Percentiles rank a stretch among this genome's conserved stretches.
Conservation (phyloP, 2,113 vertebrate genomes). For the Felis chaus region DNA sequence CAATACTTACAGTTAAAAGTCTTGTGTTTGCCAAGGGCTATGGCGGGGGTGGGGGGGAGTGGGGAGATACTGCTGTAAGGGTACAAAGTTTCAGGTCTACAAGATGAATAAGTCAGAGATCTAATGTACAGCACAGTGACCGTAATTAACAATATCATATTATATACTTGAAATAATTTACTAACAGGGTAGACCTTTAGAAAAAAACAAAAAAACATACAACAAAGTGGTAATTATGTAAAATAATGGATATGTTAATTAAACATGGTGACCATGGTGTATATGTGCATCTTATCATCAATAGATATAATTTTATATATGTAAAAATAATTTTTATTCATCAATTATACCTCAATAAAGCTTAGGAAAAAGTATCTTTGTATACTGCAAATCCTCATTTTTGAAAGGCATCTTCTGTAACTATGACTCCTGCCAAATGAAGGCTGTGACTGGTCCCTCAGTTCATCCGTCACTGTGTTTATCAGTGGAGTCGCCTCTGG, state of each 20-base stretch:
- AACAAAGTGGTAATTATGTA: background rate
- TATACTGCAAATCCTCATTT: background rate
- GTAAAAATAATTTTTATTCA: background rate
- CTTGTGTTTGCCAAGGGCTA: background rate
- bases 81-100: background rate
- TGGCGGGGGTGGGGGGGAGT: background rate
- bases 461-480: background rate
- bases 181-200: background rate
- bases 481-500: background rate
- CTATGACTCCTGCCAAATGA: background rate
- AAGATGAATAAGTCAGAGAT: background rate
- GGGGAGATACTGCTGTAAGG: background rate
- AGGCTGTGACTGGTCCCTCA: background rate
- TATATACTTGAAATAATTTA: background rate
- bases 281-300: background rate
- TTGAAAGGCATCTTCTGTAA: background rate
- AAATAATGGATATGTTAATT: background rate
- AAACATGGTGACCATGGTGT: background rate
- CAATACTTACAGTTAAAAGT: background rate
- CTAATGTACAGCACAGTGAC: background rate
- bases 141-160: background rate
- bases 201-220: background rate
- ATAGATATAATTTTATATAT: background rate
- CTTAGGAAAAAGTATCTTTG: background rate
- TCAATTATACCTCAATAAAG: background rate